Evolutionary conservation across 2,888 invertebrate genomes (phyloP), one percentile per base, ranked within the genome.

Genomic region (Mycogona germanica): DNA sequence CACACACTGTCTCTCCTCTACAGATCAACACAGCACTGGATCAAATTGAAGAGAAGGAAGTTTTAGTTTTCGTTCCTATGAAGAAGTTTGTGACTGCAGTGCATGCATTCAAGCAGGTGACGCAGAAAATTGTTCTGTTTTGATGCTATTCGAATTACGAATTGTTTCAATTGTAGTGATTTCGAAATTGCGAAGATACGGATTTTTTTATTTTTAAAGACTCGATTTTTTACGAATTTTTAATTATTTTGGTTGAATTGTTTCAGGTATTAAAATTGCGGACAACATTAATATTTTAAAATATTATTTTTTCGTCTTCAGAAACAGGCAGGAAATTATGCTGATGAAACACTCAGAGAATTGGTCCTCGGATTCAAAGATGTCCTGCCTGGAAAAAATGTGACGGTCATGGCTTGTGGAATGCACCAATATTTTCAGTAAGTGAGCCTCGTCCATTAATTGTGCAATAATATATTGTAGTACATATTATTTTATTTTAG

Each of bases 361-460:
- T 60, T 61, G 55, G 58, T 63, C 23, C 54, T 60, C 17, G 53
- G 58, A 12, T 52, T 63, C 6, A 57, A 61, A 44, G 30, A 37
- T 29, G 49, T 48, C 1, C 28, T 57, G 2, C 46, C 35, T 49
- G 64, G 57, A 38, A 68, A 70, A 26, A 60, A 62, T 1, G 19
- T 74, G 7, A 73, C 75, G 0, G 60, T 76, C 0, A 61, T 74
- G 0, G 59, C 75, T 12, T 70, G 70, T 55, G 73, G 72, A 1
- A 63, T 62, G 9, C 64, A 69, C 38, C 68, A 72, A 5, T 75
- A 74, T 59, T 73, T 73, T 57, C 73, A 70, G 76, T 75, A 58
- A 65, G 2, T 17, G 3, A 26, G 26, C n/a, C 7, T 17, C 26
- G 17, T 46, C 19, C 29, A 46, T n/a, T 19, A 3, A 44, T 3